phyloP scores from a whole-genome alignment of 2,113 vertebrate species.

The Gymnorhina tibicen region DNA sequence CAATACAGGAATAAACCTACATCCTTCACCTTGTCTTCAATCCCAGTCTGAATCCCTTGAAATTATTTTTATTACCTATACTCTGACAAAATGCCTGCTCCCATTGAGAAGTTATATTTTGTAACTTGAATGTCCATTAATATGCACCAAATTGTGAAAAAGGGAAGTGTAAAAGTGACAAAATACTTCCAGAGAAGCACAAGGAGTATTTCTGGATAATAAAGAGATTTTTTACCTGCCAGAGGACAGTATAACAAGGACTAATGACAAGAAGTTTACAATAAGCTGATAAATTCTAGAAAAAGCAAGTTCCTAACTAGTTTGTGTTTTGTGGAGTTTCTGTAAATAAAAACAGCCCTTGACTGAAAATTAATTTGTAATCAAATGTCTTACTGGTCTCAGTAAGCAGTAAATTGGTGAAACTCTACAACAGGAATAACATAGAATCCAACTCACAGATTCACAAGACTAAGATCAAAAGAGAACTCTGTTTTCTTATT shows the following conservation, averaged over 20 bases:
- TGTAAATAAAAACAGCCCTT: neutral
- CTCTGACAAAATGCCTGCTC: neutral
- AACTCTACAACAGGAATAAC: neutral
- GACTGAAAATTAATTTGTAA: neutral
- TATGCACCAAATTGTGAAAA: neutral
- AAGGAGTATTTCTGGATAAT: neutral
- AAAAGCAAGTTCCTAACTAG: neutral
- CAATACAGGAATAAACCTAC: neutral
- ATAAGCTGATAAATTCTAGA: neutral
- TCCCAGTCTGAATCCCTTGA: neutral
- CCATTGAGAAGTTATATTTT: neutral
- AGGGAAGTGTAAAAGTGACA: neutral
- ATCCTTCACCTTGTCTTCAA: neutral
- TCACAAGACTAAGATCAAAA: neutral
- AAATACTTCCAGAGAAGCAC: neutral
- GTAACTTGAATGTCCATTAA: neutral
- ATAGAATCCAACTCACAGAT: neutral
- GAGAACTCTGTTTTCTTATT: neutral
- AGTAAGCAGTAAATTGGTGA: neutral
- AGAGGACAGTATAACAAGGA: neutral
- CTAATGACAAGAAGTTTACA: neutral
- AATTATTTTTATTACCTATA: neutral
- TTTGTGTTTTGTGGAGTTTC: neutral
- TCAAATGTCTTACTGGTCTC: accelerated
- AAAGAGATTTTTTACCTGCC: neutral